Evolutionary conservation across 2,113 vertebrate genomes (phyloP).

Genomic region (Ochotona curzoniae): DNA sequence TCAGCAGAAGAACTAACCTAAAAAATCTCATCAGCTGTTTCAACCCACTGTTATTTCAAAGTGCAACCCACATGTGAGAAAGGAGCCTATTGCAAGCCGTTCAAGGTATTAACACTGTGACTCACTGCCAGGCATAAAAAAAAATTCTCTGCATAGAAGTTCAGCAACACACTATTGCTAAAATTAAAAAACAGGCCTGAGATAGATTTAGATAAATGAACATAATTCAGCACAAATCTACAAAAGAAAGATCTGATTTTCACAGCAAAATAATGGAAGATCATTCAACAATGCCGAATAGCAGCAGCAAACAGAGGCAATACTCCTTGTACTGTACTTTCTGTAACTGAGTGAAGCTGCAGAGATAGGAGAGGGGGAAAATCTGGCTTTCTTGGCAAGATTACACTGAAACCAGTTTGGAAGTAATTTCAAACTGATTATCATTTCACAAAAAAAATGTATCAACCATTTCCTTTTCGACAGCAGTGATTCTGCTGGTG

Average conservation of each 20-base stretch:
- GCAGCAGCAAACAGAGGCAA: conserved; percentile 29
- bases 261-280: conserved; percentile 53
- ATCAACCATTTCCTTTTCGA: background rate
- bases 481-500: background rate
- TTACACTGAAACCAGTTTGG: conserved; percentile 55
- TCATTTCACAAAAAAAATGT: conserved; percentile 35
- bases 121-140: conserved; percentile 69
- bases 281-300: conserved; percentile 50
- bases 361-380: background rate
- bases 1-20: conserved; percentile 56
- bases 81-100: conserved; percentile 63
- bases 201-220: conserved; percentile 51
- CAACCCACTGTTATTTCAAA: conserved; percentile 68
- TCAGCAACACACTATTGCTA: conserved; percentile 60
- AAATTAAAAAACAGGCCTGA: conserved; percentile 68
- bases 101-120: conserved; percentile 75
- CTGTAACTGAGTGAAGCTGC: conserved; percentile 69
- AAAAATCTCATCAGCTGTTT: conserved; percentile 53
- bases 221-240: conserved; percentile 47
- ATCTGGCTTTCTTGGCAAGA: conserved; percentile 70
- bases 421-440: conserved; percentile 61
- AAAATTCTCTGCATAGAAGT: conserved; percentile 65
- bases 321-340: conserved; percentile 19
- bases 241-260: conserved; percentile 42
- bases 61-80: conserved; percentile 62